Evolutionary conservation across 2,888 invertebrate species (phyloP), one percentile per base, ranked within the genome.

Genomic region (Congeria kusceri): DNA sequence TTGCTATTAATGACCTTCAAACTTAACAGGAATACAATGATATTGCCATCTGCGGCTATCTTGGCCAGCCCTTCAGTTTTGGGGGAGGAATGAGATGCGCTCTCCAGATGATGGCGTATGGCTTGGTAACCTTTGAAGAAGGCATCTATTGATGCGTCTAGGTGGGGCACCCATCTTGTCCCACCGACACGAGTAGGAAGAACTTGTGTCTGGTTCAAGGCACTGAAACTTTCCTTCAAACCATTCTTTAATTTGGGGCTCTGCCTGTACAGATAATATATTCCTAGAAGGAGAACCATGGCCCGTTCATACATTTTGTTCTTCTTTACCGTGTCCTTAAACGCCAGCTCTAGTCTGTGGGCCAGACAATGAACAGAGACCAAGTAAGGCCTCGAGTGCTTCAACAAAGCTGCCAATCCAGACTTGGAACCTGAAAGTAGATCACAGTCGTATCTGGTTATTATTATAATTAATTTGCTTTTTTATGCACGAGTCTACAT

Each of bases 61-160:
- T 73, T 72, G 1, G 65, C 77, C 3, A 77, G 64, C n/a, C 72
- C 77, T 62, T 72, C 77, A 27, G 77, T 72, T 25, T 68, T 77
- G 11, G 72, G 20, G n/a, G 66, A 72, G 23, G 28, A 57, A 46
- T 77, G 68, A 7, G 77, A 77, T 25, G 72, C 49, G 28, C 72
- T 57, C 57, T 77, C 77, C 9, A 73, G 72, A 23, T 77, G 77
- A 13, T 39, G 39, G 39, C 67, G 29, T n/a, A 77, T 46, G 15
- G 77, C 49, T 15, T 11, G n/a, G 29, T 72, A 77, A 9, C 72
- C 77, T 47, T 67, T 72, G 15, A 72, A 49, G 57, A 77, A 77
- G 59, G 47, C 63, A n/a, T 29, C 29, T 13, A 68, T 77, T 23
- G 77, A 72, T 18, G 47, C 15, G 7, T 56, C 9, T 7, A 68